Evolutionary conservation across 1,140 invertebrate species (phyloP).

Genomic region (Drosophila tristis): DNA sequence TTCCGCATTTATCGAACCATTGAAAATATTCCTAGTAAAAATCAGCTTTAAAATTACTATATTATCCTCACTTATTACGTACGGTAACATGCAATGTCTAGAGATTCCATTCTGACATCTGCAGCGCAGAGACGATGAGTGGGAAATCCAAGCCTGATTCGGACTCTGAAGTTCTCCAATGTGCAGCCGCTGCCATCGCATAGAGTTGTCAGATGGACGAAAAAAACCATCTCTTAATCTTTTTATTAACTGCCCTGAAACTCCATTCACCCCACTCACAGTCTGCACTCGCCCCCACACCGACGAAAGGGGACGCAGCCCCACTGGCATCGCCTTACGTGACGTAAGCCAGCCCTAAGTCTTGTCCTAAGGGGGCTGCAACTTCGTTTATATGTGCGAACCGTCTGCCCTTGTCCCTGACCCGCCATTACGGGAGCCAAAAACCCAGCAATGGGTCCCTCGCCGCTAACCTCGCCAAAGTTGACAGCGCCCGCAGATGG

Average conservation of each 20-base stretch:
- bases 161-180: too few relatives aligned
- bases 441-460: background rate
- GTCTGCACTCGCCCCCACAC: slow-evolving; percentile 7
- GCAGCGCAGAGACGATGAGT: too few relatives aligned
- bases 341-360: slow-evolving; percentile 41
- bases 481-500: slow-evolving; percentile 2
- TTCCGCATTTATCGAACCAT: background rate
- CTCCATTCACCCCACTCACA: slow-evolving; percentile 25
- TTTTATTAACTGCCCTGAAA: slow-evolving; percentile 43
- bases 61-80: too few relatives aligned
- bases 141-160: too few relatives aligned
- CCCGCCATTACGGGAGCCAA: slow-evolving; percentile 37
- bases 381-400: slow-evolving; percentile 23
- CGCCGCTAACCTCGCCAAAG: slow-evolving; percentile 7
- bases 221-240: slow-evolving; percentile 1
- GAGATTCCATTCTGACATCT: too few relatives aligned
- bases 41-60: too few relatives aligned
- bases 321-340: slow-evolving; percentile 36
- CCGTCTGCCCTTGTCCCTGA: slow-evolving; percentile 29
- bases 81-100: too few relatives aligned
- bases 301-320: background rate
- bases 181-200: too few relatives aligned
- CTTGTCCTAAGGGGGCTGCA: slow-evolving; percentile 26
- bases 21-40: too few relatives aligned
- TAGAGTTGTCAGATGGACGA: too few relatives aligned